Conservation (phyloP, 1,140 invertebrate species). For the Penaeus japonicus region DNA sequence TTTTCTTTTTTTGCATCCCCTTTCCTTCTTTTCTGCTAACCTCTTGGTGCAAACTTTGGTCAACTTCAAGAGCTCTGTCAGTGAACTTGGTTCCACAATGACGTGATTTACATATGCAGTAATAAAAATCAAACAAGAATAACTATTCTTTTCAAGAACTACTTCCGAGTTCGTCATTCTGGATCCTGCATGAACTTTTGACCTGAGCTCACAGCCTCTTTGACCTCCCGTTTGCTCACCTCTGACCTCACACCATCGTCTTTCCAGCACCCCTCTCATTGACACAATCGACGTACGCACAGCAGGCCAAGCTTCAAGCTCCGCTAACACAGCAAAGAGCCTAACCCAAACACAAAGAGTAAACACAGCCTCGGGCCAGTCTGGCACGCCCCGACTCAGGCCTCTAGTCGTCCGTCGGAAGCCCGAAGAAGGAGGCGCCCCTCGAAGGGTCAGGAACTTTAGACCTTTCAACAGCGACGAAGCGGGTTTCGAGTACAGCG, state of each 20-base stretch:
- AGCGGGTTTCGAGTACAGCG: conserved; percentile 23
- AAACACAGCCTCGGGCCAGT: background rate
- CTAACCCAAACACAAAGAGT: background rate
- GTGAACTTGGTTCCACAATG: too few species aligned
- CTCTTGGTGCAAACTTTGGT: too few species aligned
- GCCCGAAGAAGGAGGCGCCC: background rate
- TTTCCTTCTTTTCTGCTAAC: too few species aligned
- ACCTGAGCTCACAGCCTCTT: background rate
- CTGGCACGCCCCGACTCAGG: too few species aligned
- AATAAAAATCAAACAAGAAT: too few species aligned
- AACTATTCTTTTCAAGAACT: too few species aligned
- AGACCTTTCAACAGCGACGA: background rate
- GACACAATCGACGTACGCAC: background rate
- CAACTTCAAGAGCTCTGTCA: too few species aligned
- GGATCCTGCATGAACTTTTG: background rate
- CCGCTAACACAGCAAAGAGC: conserved; percentile 6
- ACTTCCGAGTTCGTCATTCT: background rate
- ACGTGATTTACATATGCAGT: too few species aligned
- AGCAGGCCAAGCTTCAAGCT: background rate
- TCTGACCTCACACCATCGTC: conserved; percentile 12
- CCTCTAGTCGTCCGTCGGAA: too few species aligned
- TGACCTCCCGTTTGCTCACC: background rate
- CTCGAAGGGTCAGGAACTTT: background rate
- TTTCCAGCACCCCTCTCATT: conserved; percentile 38
- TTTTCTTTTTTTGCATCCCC: too few species aligned